Conservation (phyloP, 1,140 invertebrate species). For the Agraylea sexmaculata region DNA sequence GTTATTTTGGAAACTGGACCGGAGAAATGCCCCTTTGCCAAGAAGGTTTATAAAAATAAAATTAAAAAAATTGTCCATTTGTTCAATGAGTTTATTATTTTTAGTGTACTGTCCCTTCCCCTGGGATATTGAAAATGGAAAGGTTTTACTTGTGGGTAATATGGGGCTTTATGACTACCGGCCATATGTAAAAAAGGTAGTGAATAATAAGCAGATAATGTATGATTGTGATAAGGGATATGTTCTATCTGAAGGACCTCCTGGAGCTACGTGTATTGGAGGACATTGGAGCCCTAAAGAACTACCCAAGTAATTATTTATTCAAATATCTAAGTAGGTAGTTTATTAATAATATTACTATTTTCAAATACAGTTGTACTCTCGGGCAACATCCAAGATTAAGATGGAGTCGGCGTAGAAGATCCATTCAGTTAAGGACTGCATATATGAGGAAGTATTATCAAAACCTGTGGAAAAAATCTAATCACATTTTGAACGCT, state of each 20-base stretch:
- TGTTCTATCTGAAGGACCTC: constrained; percentile 73
- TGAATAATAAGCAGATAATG: constrained; percentile 92
- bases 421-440: constrained; percentile 43
- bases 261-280: constrained; percentile 84
- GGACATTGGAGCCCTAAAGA: constrained; percentile 78
- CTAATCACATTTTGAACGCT: too few species aligned
- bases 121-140: constrained; percentile 80
- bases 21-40: constrained; percentile 72
- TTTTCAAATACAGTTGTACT: constrained; percentile 45
- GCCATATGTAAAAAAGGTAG: constrained; percentile 85
- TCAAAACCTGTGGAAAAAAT: constrained; percentile 27
- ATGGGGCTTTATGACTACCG: constrained; percentile 96
- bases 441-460: constrained; percentile 38
- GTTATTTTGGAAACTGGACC: constrained; percentile 88
- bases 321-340: constrained; percentile 1
- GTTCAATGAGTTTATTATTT: constrained; percentile 18
- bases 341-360: constrained; percentile 7
- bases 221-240: constrained; percentile 92
- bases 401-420: constrained; percentile 57
- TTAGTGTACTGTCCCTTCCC: constrained; percentile 90
- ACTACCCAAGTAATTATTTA: constrained; percentile 47
- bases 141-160: constrained; percentile 87
- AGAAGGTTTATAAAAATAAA: constrained; percentile 55
- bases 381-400: constrained; percentile 73
- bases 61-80: constrained; percentile 1